Percentiles rank a stretch among this genome's conserved stretches.
Evolutionary conservation across 2,888 invertebrate genomes (phyloP).

Genomic region (Pecten maximus): DNA sequence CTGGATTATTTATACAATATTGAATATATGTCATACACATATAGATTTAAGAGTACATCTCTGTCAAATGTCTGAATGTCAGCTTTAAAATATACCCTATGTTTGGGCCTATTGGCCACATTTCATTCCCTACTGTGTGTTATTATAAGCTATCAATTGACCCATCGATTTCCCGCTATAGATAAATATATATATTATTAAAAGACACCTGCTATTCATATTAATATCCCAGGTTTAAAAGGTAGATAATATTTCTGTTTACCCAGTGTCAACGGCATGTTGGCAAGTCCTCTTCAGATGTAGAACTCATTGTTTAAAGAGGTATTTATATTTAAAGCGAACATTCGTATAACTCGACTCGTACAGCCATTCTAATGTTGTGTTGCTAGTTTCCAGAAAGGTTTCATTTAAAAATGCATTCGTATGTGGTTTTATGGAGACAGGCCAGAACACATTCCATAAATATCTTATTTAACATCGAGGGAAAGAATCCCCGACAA

Average conservation of each 20-base stretch:
- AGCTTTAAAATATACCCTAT: background rate
- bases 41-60: background rate
- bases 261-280: background rate
- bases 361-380: background rate
- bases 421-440: background rate
- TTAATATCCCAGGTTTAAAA: background rate
- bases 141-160: background rate
- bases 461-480: background rate
- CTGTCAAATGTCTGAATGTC: background rate
- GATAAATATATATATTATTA: background rate
- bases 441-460: background rate
- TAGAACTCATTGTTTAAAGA: background rate
- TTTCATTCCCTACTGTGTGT: background rate
- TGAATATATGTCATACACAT: background rate
- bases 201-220: background rate
- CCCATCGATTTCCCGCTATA: background rate
- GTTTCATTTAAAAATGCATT: background rate
- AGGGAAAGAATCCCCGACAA: background rate
- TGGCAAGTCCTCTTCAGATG: background rate
- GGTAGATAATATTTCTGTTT: slow-evolving; percentile 4
- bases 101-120: background rate
- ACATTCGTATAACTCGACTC: background rate
- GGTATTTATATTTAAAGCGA: background rate
- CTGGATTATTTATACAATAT: background rate
- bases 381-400: background rate